Base-by-base conservation (phyloP, 1,140 invertebrate species). In the Propsilocerus akamusi region DNA sequence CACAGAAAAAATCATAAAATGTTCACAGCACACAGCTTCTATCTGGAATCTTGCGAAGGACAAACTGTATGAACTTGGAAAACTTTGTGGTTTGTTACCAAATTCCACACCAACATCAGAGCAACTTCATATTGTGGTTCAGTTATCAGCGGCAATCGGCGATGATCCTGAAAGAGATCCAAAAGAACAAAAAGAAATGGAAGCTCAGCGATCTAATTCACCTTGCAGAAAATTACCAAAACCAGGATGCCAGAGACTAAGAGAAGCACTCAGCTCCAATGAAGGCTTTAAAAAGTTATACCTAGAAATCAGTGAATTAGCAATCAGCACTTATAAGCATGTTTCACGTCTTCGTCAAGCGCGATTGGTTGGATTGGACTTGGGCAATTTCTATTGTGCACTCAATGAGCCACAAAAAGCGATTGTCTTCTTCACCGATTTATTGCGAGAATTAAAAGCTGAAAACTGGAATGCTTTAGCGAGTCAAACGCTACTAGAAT, bases 251-350 rank as follows among this genome's bases (percentile, higher is more conserved):
- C 85, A 90, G 52, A 81, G 86, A 61, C 68, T 97, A 0, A 91
- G 94, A 66, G 85, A 92, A 62, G 87, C 91, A 0, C 64, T 97
- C 0, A 89, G 88, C 37, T 92, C 88, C 0, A 88, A 89, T 62
- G 80, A 86, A 52, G 77, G 81, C 20, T 97, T 95, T 63, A 80
- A 85, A 56, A 86, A 86, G 61, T 82, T 91, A 55, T 97, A 96
- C 62, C 67, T 97, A 51, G 92, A 96, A 65, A 68, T 97, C 37
- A 86, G 90, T 7, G 94, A 97, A 67, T 68, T 96, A 51, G 90
- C 92, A 1, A 94, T 96, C 77, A 89, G 92, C 37, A 97, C 92
- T 1, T 97, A 89, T 59, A 98, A 98, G 64, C 91, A 97, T 67
- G 91, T 96, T 56, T 80, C 88, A 6, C 75, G 90, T 46, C 72